These are phyloP conservation scores for Pollenia amentaria DNA, from an alignment of 2,888 invertebrate genomes.

Conservation along the genomic window DNA sequence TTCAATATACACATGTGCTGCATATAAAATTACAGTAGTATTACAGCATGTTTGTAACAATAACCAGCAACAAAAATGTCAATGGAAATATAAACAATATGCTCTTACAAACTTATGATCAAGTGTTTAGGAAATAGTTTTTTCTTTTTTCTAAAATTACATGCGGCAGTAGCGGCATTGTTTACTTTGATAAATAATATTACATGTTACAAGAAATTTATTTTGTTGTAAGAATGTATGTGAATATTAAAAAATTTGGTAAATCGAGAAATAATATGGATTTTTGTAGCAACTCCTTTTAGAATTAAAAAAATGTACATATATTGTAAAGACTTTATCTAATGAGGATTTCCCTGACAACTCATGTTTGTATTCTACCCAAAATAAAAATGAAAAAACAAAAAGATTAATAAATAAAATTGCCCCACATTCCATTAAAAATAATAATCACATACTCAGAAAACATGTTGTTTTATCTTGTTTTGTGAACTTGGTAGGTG, in stretches of 20 bases:
- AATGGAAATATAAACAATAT: constrained; percentile 12
- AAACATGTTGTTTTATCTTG: constrained; percentile 27
- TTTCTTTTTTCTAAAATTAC: constrained; percentile 45
- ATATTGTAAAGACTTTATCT: background rate
- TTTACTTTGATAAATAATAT: constrained; percentile 62
- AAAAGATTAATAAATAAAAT: background rate
- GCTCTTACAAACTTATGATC: constrained; percentile 16
- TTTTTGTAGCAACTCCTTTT: too few relatives aligned
- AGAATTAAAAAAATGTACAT: too few relatives aligned
- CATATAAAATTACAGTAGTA: constrained; percentile 60
- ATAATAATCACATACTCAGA: background rate
- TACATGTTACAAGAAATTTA: constrained; percentile 21
- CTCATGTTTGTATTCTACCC: background rate
- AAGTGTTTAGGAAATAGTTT: constrained; percentile 71
- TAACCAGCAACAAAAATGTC: constrained; percentile 9
- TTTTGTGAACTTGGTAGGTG: constrained; percentile 61
- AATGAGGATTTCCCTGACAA: background rate
- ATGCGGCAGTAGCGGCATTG: constrained; percentile 59
- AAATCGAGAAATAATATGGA: too few relatives aligned
- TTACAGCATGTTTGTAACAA: constrained; percentile 20
- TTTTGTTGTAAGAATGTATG: background rate
- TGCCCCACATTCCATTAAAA: background rate
- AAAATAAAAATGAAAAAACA: background rate
- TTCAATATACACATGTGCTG: constrained; percentile 59
- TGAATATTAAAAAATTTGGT: background rate